These are phyloP conservation scores for Lytechinus variegatus DNA, from an alignment of 35 echinoderm and acorn worm genomes.

Conservation along the genomic window DNA sequence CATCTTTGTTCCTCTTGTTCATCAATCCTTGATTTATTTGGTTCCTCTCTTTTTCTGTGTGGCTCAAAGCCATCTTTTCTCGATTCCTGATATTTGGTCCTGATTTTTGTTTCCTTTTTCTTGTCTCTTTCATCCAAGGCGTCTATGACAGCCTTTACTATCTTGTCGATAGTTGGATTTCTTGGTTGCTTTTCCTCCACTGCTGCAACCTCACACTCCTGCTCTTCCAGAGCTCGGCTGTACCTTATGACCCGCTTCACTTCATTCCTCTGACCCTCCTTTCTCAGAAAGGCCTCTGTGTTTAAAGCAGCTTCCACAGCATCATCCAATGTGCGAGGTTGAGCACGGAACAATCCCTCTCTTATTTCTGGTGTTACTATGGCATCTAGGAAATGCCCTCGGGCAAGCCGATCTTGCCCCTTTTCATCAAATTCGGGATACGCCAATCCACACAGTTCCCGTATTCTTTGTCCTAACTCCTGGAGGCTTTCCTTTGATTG, in stretches of 20 bases:
- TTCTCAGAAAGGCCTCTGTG: conserved; percentile 41
- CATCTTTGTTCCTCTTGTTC: no score
- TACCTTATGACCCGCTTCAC: not conserved
- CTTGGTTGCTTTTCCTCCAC: no score
- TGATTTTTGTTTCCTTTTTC: no score
- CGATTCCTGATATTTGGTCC: no score
- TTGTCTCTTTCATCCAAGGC: no score
- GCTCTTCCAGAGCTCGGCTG: not conserved
- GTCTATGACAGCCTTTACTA: no score
- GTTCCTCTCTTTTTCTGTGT: no score
- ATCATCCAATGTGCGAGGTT: conserved; percentile 24
- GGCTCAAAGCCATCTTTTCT: no score
- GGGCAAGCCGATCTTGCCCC: conserved; percentile 24
- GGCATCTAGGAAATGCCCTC: conserved; percentile 3
- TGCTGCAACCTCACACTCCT: no score
- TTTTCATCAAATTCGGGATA: conserved; percentile 38
- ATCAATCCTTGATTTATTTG: no score
- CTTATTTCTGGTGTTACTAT: not conserved
- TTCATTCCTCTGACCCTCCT: not conserved
- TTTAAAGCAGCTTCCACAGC: conserved; percentile 21
- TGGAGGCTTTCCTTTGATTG: not conserved
- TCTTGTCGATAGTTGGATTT: no score
- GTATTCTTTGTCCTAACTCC: conserved; percentile 11
- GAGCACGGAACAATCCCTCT: conserved; percentile 3
- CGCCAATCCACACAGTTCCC: conserved; percentile 33